Evolutionary conservation across 2,797 vertebrate species (phyloP), one percentile per base, ranked within the genome.

Genomic region (Acanthornis magna): DNA sequence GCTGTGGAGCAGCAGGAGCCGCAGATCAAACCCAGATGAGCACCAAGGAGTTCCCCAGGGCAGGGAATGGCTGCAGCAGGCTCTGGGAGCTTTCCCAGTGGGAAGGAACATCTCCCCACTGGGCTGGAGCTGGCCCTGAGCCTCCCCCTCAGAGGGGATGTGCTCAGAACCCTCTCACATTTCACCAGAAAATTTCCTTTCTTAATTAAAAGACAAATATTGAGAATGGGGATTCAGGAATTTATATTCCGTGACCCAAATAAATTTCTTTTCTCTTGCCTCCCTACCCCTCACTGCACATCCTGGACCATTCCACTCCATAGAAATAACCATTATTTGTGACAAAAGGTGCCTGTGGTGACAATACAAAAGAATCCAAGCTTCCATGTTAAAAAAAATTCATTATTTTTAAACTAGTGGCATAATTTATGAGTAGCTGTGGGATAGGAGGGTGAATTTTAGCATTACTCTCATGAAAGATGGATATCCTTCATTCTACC

Each of bases 281-380:
- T 72, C 21, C 10, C 12, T 26, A 3, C 1, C 5, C 13, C 26
- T 54, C 62, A 5, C 14, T 5, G 38, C 19, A 15, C 36, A 0
- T 16, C 43, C 54, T 21, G 47, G 55, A 34, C 11, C 26, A 5
- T 38, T 19, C 27, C 36, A 9, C 21, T 8, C 34, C 11, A 27
- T 42, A 42, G 13, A 42, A 29, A 0, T 5, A 48, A n/a, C 5
- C 22, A 13, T 20, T 19, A 0, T 6, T 4, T 16, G 36, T 7
- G 40, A 66, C 12, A 8, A 40, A 51, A 85, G 32, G 32, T 45
- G 34, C 17, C 16, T 86, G 73, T 13, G 23, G 13, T 53, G 43
- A 30, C 45, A 74, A 42, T 16, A 63, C 7, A 34, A 60, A 85
- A 67, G 48, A 32, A 84, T 47, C 9, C 20, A 51, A 76, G 22